These are phyloP conservation scores for Chironomus tepperi DNA, from an alignment of 1,140 invertebrate species.

Conservation along the genomic window DNA sequence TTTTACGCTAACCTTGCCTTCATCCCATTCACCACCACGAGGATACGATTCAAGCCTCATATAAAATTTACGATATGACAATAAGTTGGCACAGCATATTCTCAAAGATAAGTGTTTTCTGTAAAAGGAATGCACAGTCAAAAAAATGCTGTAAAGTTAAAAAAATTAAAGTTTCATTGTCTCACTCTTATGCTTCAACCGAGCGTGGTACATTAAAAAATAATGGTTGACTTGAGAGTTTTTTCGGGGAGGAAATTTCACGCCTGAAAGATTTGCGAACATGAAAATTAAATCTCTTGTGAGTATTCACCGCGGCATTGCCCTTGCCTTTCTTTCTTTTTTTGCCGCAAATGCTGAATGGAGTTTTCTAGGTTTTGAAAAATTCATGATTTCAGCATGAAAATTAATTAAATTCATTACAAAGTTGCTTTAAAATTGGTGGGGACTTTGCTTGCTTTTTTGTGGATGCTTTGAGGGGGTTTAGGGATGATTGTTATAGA, in stretches of 20 bases:
- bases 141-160: background rate
- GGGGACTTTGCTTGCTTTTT: background rate
- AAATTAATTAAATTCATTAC: conserved; percentile 23
- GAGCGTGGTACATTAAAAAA: background rate
- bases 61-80: conserved; percentile 15
- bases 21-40: too few species aligned
- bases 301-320: background rate
- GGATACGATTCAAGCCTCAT: background rate
- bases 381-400: conserved; percentile 17
- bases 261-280: background rate
- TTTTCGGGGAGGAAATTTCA: too few species aligned
- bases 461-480: too few species aligned
- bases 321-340: background rate
- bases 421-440: background rate
- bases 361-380: background rate
- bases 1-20: background rate
- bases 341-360: background rate
- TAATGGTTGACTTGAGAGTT: background rate
- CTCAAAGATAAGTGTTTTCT: background rate
- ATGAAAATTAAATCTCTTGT: conserved; percentile 6
- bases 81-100: background rate
- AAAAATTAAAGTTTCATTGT: conserved; percentile 23
- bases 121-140: background rate
- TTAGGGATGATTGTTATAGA: too few species aligned
- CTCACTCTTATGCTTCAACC: background rate